Base-by-base conservation (phyloP, 2,113 vertebrate genomes). In the Pelobates fuscus region DNA sequence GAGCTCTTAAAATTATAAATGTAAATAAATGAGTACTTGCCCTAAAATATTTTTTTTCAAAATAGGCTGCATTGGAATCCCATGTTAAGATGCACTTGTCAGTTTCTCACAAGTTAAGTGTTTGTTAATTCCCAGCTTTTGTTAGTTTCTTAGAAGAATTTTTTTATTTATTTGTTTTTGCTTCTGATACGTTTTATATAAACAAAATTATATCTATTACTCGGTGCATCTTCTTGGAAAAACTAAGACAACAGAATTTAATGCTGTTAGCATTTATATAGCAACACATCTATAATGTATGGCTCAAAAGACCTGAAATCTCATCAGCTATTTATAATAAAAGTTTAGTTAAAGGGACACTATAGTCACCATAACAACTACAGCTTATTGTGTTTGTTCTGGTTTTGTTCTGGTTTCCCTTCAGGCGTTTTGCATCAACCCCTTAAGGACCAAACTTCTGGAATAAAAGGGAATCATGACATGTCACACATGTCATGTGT, bases 1-100 rank as follows among this genome's bases (percentile, higher is more conserved):
- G 41, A 67, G 72, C 64, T 49, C 72, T 67, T 60, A 76, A 59
- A 76, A 76, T 67, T 67, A 67, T 59, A 76, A 76, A 76, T 76
- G 54, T 67, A 76, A 76, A 76, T 76, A 76, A 60, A 76, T 41
- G 41, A 60, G n/a, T 52, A 64, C 63, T 76, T 76, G 55, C 72
- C 41, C 64, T 67, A 67, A 67, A 67, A 76, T 30, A 29, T 26
- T 60, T 67, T 55, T 67, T 67, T 24, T 67, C 7, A 17, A 67
- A 75, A 24, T 60, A 75, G 67, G 67, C 59, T 67, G 63, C 72
- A 67, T 49, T 75, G 55, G 25, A 60, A 32, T 63, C 37, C 58
- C 20, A 46, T 46, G 60, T 67, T 67, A 67, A 26, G 67, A 67
- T 67, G 41, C 58, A 59, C 64, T 60, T 76, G 64, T 49, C 72